phyloP scores from a whole-genome alignment of 1,140 invertebrate species.

The Bombus confusus region DNA sequence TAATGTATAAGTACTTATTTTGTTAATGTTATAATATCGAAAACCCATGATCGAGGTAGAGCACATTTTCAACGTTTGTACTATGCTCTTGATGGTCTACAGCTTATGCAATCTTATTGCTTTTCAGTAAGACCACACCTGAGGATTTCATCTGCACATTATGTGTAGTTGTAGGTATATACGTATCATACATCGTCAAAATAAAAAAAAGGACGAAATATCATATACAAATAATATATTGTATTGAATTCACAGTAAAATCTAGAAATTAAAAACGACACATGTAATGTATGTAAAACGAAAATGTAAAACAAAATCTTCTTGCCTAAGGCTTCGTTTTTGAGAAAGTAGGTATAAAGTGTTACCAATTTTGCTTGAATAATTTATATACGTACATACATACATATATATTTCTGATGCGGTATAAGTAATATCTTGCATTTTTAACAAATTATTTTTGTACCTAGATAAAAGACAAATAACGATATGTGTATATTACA shows the following conservation, averaged over 20 bases:
- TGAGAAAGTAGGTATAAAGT: too few relatives aligned
- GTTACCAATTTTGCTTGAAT: too few relatives aligned
- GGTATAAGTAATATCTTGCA: too few relatives aligned
- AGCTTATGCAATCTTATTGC: neutral
- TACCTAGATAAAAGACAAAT: too few relatives aligned
- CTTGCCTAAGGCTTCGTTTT: too few relatives aligned
- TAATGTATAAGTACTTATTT: neutral
- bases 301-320: too few relatives aligned
- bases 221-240: too few relatives aligned
- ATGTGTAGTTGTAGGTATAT: neutral
- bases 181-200: neutral
- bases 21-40: neutral
- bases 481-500: too few relatives aligned
- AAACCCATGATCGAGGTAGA: neutral
- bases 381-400: too few relatives aligned
- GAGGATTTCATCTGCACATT: neutral
- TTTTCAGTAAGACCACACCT: neutral
- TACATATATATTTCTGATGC: too few relatives aligned
- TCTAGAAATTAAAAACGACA: neutral
- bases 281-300: neutral
- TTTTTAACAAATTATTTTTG: too few relatives aligned
- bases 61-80: neutral
- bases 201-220: neutral
- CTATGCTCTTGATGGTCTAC: neutral
- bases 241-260: neutral